Evolutionary conservation across 1,140 invertebrate species (phyloP).

Genomic region (Palaemon carinicauda): DNA sequence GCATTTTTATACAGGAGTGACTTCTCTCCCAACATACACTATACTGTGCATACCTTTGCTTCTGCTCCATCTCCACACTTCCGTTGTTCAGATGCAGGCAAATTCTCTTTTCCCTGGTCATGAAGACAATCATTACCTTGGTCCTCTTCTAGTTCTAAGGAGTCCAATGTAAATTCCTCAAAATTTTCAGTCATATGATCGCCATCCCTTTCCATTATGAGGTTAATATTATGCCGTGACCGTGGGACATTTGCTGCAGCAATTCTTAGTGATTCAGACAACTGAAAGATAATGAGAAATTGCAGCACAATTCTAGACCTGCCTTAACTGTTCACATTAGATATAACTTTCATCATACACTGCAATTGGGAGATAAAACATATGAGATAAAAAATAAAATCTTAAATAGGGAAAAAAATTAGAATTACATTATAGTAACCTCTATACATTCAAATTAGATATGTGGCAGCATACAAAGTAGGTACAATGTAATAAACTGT

Average conservation of each 20-base stretch:
- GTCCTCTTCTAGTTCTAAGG: conserved; percentile 73
- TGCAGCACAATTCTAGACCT: too few species aligned
- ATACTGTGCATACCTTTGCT: conserved; percentile 57
- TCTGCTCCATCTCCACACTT: conserved; percentile 57
- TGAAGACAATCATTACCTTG: conserved; percentile 69
- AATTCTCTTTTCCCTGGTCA: conserved; percentile 67
- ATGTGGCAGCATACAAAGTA: too few species aligned
- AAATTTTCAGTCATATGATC: conserved; percentile 71
- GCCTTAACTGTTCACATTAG: too few species aligned
- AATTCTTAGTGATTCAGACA: not conserved
- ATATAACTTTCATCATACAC: too few species aligned
- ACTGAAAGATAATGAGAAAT: not conserved
- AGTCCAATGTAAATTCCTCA: conserved; percentile 81
- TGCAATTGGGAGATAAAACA: too few species aligned
- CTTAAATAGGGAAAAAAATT: too few species aligned
- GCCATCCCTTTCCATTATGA: conserved; percentile 47
- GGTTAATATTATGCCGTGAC: conserved; percentile 42
- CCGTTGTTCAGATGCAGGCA: conserved; percentile 34
- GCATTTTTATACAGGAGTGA: too few species aligned
- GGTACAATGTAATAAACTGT: not conserved
- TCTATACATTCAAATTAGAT: too few species aligned
- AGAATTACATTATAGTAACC: too few species aligned
- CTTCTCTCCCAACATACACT: too few species aligned
- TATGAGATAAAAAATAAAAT: too few species aligned
- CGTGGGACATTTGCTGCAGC: conserved; percentile 24